Evolutionary conservation across 2,113 vertebrate genomes (phyloP), one percentile per base, ranked within the genome.

Genomic region (Mola mola): DNA sequence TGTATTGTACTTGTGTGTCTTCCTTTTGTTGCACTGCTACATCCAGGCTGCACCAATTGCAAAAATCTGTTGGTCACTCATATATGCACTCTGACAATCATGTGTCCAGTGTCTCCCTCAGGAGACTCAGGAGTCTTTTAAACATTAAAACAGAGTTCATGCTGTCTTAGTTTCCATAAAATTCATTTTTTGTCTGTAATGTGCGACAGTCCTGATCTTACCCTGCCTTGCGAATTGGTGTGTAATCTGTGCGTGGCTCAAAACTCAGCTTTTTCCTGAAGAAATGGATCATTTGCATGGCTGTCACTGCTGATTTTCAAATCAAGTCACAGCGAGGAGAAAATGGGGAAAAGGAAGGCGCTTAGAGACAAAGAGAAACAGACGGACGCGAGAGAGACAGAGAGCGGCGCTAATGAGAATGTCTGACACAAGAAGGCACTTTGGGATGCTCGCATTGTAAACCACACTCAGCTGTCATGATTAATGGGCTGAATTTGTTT

Each of bases 401-500:
- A n/a, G 63, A 59, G 25, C 0, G 7, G 13, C n/a, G 71, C 43
- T 83, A 79, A 83, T 84, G 65, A 83, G 72, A 67, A 58, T 55
- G 63, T 78, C 73, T 59, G 38, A 53, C 31, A 61, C 64, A 58
- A 46, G 13, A 47, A 83, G 75, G 68, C 51, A 62, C 75, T 81
- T 67, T 76, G 51, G 72, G 48, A 47, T 44, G 66, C 69, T 66
- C 1, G 4, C 51, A 17, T 22, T 22, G 48, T 31, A 36, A 46
- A 57, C 36, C 52, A 57, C 59, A 68, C 66, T 74, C 62, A 79
- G 66, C 58, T 61, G 70, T 68, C 47, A 11, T 80, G 75, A 82
- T 82, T 76, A 82, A 82, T 78, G 68, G 53, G 49, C 25, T 59
- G 15, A 49, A 66, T 79, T 81, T 16, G 42, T 71, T 78, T 63